Percentiles rank a stretch among this genome's conserved stretches.
These are phyloP conservation scores for Syngnathus acus DNA, from an alignment of 2,797 vertebrate species.

Conservation along the genomic window DNA sequence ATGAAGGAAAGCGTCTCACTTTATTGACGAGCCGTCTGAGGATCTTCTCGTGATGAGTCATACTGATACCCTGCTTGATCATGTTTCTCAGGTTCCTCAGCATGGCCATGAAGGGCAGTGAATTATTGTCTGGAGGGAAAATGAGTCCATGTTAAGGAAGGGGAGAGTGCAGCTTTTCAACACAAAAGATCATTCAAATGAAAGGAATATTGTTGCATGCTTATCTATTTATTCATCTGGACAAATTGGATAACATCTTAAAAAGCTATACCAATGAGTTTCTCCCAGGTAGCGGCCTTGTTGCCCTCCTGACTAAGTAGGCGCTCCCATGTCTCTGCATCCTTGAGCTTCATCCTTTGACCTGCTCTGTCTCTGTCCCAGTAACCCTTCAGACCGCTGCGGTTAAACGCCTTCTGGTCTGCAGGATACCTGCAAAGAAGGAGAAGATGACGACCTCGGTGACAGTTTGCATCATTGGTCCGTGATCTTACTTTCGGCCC, in stretches of 20 bases:
- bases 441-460: background rate
- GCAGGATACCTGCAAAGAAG: slow-evolving; percentile 72
- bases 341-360: slow-evolving; percentile 75
- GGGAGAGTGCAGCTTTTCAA: background rate
- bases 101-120: slow-evolving; percentile 88
- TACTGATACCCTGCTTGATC: slow-evolving; percentile 73
- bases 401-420: slow-evolving; percentile 64
- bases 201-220: too few relatives aligned
- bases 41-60: slow-evolving; percentile 72
- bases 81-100: slow-evolving; percentile 84
- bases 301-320: slow-evolving; percentile 75
- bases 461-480: background rate
- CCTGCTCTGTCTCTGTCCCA: slow-evolving; percentile 77
- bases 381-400: slow-evolving; percentile 73
- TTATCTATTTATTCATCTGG: too few relatives aligned
- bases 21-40: slow-evolving; percentile 70
- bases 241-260: background rate
- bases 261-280: slow-evolving; percentile 61
- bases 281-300: slow-evolving; percentile 77
- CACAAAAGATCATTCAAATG: too few relatives aligned
- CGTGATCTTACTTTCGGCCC: slow-evolving; percentile 70
- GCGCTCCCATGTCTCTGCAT: slow-evolving; percentile 79
- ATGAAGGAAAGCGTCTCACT: slow-evolving; percentile 46
- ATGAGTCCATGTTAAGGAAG: background rate
- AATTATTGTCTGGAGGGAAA: slow-evolving; percentile 63